Evolutionary conservation across 2,113 vertebrate genomes (phyloP), one percentile per base, ranked within the genome.

Genomic region (Lagopus leucura): DNA sequence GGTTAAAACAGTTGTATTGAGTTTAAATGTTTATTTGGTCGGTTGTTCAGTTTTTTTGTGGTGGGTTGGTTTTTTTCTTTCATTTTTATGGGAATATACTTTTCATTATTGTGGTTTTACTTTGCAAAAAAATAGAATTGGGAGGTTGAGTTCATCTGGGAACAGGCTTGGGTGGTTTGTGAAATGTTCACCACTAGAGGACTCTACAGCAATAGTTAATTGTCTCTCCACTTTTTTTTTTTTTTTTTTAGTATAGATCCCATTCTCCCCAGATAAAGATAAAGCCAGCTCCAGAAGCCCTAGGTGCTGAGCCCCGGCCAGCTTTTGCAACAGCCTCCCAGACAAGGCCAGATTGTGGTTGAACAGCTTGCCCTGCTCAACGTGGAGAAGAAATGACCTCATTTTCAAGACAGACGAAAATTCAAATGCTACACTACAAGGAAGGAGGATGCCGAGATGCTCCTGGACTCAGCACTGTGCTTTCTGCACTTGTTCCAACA

Each of bases 151-250:
- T 30, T 92, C 64, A 57, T 13, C 7, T 16, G 72, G n/a, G 42
- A 64, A 19, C 48, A 65, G 0, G 1, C 13, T 71, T 11, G n/a
- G 52, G 16, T 4, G 1, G 12, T 60, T 64, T 83, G 87, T 58
- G 69, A 40, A 75, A 22, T 2, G 40, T 75, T 95, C 90, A 83
- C 96, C 96, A 91, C 96, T 95, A 95, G 95, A 96, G 96, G 96
- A 94, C 96, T 94, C 94, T 45, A 88, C 65, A 90, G 91, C 76
- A 94, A 94, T 13, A 93, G 82, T 38, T 67, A 91, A 96, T 72
- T 67, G 64, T 43, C 50, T 18, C 16, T 25, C 15, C 25, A 13
- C 21, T 30, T 34, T 6, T 8, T 19, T 9, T 27, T 5, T 22
- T 36, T 32, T 28, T 42, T 14, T 34, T 42, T 36, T 15, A 3